Conservation (phyloP, 2,888 invertebrate genomes). For the Cremastinae sp. region DNA sequence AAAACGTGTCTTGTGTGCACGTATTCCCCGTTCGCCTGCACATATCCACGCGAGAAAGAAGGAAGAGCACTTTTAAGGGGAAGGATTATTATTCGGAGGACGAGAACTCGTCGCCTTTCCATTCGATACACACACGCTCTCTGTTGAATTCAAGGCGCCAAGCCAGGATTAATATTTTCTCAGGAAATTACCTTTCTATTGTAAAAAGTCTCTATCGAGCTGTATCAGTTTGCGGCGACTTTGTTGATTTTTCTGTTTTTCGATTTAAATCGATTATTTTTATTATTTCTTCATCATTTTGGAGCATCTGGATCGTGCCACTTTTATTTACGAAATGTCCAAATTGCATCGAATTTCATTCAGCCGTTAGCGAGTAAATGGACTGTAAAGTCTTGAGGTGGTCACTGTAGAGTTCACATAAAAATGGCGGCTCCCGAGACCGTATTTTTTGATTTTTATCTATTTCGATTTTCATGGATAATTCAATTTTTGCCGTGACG, state of each 20-base stretch:
- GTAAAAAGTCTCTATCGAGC: constrained; percentile 16
- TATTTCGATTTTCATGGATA: background rate
- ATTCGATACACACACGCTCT: constrained; percentile 25
- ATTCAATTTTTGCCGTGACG: background rate
- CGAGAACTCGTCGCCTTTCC: constrained; percentile 43
- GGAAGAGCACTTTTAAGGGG: background rate
- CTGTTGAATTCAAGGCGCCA: constrained; percentile 37
- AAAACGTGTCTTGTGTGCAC: constrained; percentile 46
- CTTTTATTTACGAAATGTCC: too few relatives aligned
- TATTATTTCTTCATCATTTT: too few relatives aligned
- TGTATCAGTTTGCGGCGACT: constrained; percentile 10
- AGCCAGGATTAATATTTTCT: constrained; percentile 44
- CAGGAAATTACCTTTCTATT: constrained; percentile 34
- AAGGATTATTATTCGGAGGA: constrained; percentile 26
- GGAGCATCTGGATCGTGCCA: too few relatives aligned
- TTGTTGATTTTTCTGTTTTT: constrained; percentile 14
- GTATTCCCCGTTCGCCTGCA: constrained; percentile 22
- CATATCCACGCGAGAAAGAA: background rate
- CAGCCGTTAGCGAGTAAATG: too few relatives aligned
- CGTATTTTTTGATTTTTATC: background rate
- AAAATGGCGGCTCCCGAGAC: too few relatives aligned
- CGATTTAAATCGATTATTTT: too few relatives aligned
- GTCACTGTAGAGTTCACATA: too few relatives aligned
- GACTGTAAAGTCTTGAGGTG: too few relatives aligned
- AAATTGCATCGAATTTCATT: too few relatives aligned